Conservation (phyloP, 2,888 invertebrate species). For the Tetanocera ferruginea region DNA sequence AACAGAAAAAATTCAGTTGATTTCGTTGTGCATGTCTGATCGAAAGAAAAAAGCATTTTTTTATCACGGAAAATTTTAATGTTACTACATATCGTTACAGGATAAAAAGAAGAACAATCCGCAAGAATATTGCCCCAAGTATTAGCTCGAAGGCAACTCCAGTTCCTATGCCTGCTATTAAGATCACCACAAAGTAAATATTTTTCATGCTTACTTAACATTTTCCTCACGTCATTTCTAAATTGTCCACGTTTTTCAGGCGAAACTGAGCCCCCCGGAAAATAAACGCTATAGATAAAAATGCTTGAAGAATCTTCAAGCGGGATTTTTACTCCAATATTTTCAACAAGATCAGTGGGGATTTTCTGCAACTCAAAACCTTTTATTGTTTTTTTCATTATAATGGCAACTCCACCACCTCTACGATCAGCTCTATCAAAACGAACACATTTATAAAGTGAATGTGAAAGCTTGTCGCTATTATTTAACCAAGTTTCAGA, state of each 20-base stretch:
- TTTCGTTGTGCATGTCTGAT: no score
- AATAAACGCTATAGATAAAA: not conserved
- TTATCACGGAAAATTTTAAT: no score
- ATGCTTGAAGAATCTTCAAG: not conserved
- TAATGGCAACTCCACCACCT: not conserved
- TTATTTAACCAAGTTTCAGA: no score
- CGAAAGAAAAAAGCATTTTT: no score
- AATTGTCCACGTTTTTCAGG: not conserved
- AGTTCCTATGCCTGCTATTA: not conserved
- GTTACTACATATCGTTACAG: not conserved
- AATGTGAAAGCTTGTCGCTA: no score
- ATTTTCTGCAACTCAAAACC: not conserved
- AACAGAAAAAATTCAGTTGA: no score
- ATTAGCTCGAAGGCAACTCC: not conserved
- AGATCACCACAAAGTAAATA: not conserved
- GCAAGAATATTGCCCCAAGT: no score
- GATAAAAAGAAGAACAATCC: not conserved
- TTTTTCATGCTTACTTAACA: not conserved
- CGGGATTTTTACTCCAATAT: not conserved
- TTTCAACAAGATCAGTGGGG: not conserved
- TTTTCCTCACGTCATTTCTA: not conserved
- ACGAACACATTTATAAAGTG: not conserved
- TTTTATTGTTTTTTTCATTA: not conserved
- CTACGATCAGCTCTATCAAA: not conserved
- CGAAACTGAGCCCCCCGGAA: not conserved